Percentiles rank a stretch among this genome's conserved stretches.
phyloP scores from a whole-genome alignment of 53 echinoderm and acorn worm species.

The Antedon mediterranea region DNA sequence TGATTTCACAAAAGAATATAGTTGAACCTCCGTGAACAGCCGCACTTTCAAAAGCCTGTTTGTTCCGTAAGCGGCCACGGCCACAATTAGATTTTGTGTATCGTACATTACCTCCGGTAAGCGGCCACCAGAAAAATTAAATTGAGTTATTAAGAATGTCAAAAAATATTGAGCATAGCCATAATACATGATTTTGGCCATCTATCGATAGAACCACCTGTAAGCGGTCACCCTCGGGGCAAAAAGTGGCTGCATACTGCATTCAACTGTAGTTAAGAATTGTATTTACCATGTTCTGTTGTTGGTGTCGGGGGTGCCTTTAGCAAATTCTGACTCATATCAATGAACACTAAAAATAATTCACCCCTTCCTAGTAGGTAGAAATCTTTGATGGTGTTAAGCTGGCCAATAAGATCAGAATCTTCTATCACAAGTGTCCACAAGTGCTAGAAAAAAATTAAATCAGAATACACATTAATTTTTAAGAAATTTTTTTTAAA shows the following conservation, averaged over 20 bases:
- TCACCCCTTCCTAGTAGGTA: slow-evolving; percentile 82
- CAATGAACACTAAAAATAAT: slow-evolving; percentile 83
- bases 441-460: slow-evolving; percentile 38
- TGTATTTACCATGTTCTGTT: slow-evolving; percentile 71
- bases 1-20: too few species aligned
- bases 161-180: too few species aligned
- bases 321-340: slow-evolving; percentile 61
- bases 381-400: slow-evolving; percentile 79
- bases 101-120: neutral
- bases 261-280: too few species aligned
- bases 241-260: neutral
- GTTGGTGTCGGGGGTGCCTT: slow-evolving; percentile 61
- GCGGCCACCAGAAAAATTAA: neutral
- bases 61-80: too few species aligned
- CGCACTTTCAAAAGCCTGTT: too few species aligned
- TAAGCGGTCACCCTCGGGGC: neutral
- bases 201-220: too few species aligned
- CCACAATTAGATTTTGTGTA: too few species aligned
- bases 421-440: slow-evolving; percentile 85
- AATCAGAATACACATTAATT: too few species aligned
- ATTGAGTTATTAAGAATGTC: neutral
- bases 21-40: too few species aligned
- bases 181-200: too few species aligned
- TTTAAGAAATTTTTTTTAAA: too few species aligned
- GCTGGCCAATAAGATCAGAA: slow-evolving; percentile 47